Evolutionary conservation across 2,113 vertebrate species (phyloP), one percentile per base, ranked within the genome.

Genomic region (Sebastes fasciatus): DNA sequence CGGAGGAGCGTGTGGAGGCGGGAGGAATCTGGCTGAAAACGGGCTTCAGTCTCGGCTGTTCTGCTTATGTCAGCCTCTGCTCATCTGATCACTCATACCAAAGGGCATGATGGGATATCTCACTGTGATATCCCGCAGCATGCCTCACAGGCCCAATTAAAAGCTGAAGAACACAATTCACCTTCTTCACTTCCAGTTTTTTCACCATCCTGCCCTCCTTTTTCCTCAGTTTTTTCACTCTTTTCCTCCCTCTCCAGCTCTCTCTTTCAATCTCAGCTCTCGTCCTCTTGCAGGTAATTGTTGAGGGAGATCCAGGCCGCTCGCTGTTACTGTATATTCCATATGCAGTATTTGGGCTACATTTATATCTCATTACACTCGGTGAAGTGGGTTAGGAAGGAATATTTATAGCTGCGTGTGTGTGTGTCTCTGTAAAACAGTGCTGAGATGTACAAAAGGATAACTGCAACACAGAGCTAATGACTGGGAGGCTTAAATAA

Each of bases 141-240:
- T 34, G 72, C 75, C 90, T 80, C 77, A 77, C 63, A 82, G 88
- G 87, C 79, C 87, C 88, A 92, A 93, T 92, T 93, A 92, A 86
- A 84, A 77, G 54, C 79, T 26, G 74, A 83, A 89, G 81, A 88
- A 85, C 51, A 80, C 54, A 70, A 83, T 76, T 74, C 42, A 1
- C 61, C 71, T 74, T 26, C 11, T 77, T 86, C 69, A 80, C 52
- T 51, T 58, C 19, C 43, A 2, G n/a, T 73, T 63, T 62, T 79
- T 84, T 77, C n/a, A 45, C 52, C 69, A 34, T 21, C 46, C 57
- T 51, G 26, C 45, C 63, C 58, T 46, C 11, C 6, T 52, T 71
- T 66, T 71, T 14, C 12, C 55, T 71, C 10, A 1, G 72, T 51
- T 75, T 43, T 34, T 70, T 83, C 14, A 40, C 23, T 52, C 61